phyloP scores from a whole-genome alignment of 2,113 vertebrate genomes.

The Lagopus leucura region DNA sequence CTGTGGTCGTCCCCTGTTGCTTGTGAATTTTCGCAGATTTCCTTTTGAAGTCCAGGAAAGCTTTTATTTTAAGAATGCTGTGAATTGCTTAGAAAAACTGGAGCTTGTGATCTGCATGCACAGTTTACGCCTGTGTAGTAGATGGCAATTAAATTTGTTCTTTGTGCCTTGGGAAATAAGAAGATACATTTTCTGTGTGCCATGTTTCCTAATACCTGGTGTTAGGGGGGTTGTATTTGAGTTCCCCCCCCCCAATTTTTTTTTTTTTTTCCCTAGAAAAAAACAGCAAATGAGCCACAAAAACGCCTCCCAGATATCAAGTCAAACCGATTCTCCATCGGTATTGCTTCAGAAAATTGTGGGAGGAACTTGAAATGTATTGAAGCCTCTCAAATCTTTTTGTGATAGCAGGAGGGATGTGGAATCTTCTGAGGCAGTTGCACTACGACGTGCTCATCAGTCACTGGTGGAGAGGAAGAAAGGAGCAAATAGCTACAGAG shows the following conservation, averaged over 20 bases:
- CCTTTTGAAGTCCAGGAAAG: conserved; percentile 28
- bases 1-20: background rate
- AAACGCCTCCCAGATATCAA: background rate
- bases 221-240: background rate
- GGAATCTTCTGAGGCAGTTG: background rate
- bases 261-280: background rate
- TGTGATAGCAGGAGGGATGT: background rate
- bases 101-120: background rate
- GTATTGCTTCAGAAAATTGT: conserved; percentile 7
- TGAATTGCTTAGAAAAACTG: conserved; percentile 18
- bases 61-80: conserved; percentile 43
- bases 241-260: background rate
- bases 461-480: background rate
- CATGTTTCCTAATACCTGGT: background rate
- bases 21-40: conserved; percentile 23
- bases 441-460: background rate
- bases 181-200: background rate
- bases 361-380: background rate
- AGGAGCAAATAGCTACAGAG: background rate
- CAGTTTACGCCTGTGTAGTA: background rate
- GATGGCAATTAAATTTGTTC: background rate
- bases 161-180: background rate
- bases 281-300: background rate
- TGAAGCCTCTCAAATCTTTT: conserved; percentile 19
- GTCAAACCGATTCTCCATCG: background rate